These are phyloP conservation scores for Cynopterus brachyotis DNA, from an alignment of 2,113 vertebrate genomes.

Conservation along the genomic window DNA sequence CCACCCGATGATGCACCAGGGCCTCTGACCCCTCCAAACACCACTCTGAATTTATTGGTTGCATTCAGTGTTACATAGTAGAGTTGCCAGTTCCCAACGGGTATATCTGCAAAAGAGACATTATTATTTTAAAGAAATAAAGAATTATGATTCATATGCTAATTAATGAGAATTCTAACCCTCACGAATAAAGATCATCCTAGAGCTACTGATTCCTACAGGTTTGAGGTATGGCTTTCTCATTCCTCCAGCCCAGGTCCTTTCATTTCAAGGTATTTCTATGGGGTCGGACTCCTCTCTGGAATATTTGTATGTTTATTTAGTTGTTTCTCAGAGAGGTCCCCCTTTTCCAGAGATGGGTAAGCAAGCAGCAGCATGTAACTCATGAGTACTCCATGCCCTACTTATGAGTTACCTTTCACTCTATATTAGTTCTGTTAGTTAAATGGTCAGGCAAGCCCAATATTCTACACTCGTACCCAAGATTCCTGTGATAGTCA, in stretches of 20 bases:
- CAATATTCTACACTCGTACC: neutral
- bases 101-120: constrained; percentile 79
- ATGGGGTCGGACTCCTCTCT: neutral
- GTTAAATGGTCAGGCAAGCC: neutral
- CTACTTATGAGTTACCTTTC: neutral
- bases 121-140: constrained; percentile 21
- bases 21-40: constrained; percentile 88
- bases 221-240: neutral
- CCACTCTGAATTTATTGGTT: constrained; percentile 89
- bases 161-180: neutral
- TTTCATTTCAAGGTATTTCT: neutral
- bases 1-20: constrained; percentile 82
- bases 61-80: constrained; percentile 87
- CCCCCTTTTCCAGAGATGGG: neutral
- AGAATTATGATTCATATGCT: neutral
- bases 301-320: neutral
- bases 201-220: neutral
- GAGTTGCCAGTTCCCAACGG: constrained; percentile 89
- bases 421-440: neutral
- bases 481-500: neutral
- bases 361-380: neutral
- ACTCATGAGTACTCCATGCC: neutral
- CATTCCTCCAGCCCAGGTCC: neutral
- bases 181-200: neutral
- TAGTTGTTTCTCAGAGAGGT: neutral